A percentile compares a stretch with the other conserved stretches of the same genome.
phyloP scores from a whole-genome alignment of 2,797 vertebrate genomes.

The Lerista edwardsae region DNA sequence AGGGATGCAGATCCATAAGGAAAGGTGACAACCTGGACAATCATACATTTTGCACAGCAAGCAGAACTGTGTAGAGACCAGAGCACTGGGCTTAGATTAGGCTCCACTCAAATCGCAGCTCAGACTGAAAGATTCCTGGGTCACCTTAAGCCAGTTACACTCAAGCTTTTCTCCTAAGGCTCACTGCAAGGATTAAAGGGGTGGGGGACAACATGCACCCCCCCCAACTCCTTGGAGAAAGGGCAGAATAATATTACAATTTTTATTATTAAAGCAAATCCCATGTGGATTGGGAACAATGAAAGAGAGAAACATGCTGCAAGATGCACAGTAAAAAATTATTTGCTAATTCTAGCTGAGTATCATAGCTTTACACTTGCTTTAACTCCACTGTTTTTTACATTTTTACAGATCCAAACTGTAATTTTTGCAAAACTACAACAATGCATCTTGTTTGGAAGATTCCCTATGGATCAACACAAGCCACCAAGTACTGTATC shows the following conservation, averaged over 20 bases:
- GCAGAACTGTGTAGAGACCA: background rate
- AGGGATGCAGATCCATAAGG: no score
- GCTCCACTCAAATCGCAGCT: background rate
- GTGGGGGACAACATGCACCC: no score
- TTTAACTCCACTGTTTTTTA: slow-evolving; percentile 10
- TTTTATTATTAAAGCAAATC: background rate
- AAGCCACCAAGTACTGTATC: slow-evolving; percentile 52
- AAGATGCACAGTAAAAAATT: background rate
- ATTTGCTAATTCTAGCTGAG: slow-evolving; percentile 9
- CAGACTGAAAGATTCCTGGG: background rate
- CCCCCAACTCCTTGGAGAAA: background rate
- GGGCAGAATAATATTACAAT: no score
- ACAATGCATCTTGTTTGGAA: slow-evolving; percentile 47
- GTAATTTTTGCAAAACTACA: background rate
- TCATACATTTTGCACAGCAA: slow-evolving; percentile 56
- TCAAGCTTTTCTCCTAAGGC: no score
- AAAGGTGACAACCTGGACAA: slow-evolving; percentile 69
- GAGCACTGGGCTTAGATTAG: background rate
- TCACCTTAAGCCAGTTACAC: background rate
- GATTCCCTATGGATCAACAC: slow-evolving; percentile 41
- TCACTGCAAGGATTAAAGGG: background rate
- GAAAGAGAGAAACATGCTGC: slow-evolving; percentile 43
- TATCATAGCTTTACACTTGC: background rate
- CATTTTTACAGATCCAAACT: slow-evolving; percentile 40
- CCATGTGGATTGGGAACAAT: slow-evolving; percentile 50